Evolutionary conservation across 92 coral and sea anemone genomes (phyloP).

Genomic region (Epizoanthus stellaris): DNA sequence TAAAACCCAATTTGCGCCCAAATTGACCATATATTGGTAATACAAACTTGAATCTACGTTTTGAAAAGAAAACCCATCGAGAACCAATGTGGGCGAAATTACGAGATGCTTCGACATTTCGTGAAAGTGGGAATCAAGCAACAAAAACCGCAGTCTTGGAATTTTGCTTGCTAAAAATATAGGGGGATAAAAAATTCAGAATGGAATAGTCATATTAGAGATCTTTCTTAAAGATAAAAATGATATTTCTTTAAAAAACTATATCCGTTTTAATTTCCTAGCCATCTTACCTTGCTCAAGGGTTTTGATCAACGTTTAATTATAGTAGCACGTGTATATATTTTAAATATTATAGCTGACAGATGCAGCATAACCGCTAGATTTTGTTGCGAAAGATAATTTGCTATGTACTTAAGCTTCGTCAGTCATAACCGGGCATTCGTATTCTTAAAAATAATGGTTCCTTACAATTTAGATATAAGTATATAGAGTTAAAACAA

Average conservation of each 20-base stretch:
- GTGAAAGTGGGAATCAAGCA: not conserved
- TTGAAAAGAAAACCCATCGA: not conserved
- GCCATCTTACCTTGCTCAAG: slow-evolving; percentile 8
- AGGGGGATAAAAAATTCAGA: not conserved
- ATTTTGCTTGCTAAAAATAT: not conserved
- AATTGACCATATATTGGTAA: slow-evolving; percentile 9
- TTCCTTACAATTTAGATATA: not conserved
- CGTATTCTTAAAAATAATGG: not conserved
- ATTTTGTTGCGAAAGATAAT: not conserved
- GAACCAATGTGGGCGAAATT: not conserved
- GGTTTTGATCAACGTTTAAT: not conserved
- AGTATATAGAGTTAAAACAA: not conserved
- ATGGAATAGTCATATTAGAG: not conserved
- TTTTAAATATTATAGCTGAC: slow-evolving; percentile 1
- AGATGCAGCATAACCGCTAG: slow-evolving; percentile 33
- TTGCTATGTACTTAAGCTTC: not conserved
- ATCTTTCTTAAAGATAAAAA: not conserved
- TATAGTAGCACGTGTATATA: slow-evolving; percentile 21
- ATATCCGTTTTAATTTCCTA: slow-evolving; percentile 24
- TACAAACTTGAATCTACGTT: slow-evolving; percentile 12
- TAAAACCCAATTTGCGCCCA: slow-evolving; percentile 13
- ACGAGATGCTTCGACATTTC: not conserved
- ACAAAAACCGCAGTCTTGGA: not conserved
- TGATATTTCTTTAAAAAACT: not conserved
- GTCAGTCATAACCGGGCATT: not conserved